Base-by-base conservation (phyloP, 2,888 invertebrate species). In the Thymelicus lineola region DNA sequence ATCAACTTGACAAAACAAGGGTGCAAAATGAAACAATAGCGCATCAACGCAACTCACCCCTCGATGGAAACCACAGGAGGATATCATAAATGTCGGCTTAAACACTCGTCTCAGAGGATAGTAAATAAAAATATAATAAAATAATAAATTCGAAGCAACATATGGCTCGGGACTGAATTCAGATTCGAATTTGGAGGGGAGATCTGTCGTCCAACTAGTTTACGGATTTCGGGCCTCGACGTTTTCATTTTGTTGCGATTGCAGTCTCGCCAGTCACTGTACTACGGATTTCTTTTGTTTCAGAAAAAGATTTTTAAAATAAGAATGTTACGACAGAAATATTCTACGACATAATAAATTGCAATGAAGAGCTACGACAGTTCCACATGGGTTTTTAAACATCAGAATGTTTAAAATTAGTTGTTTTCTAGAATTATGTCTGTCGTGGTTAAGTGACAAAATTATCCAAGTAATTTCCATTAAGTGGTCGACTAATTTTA, bases 41-140 rank as follows among this genome's bases (percentile, higher is more conserved):
- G 83, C 86, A 86, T 88, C 88, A 89, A 81, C 81, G 79, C 76
- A 75, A 78, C 78, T 79, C 79, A 90, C 91, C 91, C 88, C 87
- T 88, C 73, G 73, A 48, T 74, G 76, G 82, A 88, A 91, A 86
- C 93, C 93, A 83, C 93, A 87, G 77, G 91, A 92, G 91, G 91
- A 91, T 92, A 91, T 93, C 89, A 92, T 93, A 93, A 93, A 92
- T 87, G 92, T 89, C 91, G 86, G 90, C 91, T 93, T 92, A 92
- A 93, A 91, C 93, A 92, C 92, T 89, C 90, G 85, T 90, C 92
- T 88, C 90, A 72, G 76, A 80, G 87, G 91, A 91, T 85, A 89
- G 86, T 92, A 91, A 93, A 93, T 93, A 92, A 92, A 92, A 92
- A 90, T 88, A 87, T 89, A 91, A 93, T 92, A 88, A 91, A 93